Conservation (phyloP, 1,140 invertebrate species). For the Araneus ventricosus region DNA sequence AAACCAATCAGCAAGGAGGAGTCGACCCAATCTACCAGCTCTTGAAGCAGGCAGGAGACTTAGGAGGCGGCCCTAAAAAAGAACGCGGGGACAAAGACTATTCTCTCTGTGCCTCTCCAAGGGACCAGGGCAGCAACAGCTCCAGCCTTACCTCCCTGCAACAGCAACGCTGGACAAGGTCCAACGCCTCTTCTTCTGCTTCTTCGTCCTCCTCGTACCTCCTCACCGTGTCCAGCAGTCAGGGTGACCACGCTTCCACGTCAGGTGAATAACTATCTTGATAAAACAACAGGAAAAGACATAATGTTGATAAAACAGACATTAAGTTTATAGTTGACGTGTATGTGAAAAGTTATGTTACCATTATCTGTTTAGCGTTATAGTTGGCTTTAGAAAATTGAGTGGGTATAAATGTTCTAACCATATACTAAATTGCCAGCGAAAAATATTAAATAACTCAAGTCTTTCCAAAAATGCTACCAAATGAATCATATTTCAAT, state of each 20-base stretch:
- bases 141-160: conserved; percentile 75
- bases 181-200: conserved; percentile 76
- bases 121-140: conserved; percentile 47
- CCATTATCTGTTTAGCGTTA: not conserved
- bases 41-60: conserved; percentile 94
- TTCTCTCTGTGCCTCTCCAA: conserved; percentile 40
- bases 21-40: conserved; percentile 95
- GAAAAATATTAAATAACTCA: too few relatives aligned
- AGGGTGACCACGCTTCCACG: conserved; percentile 78
- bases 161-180: conserved; percentile 75
- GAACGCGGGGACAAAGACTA: conserved; percentile 65
- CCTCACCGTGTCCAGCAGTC: conserved; percentile 75
- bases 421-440: too few relatives aligned
- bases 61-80: conserved; percentile 80
- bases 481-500: too few relatives aligned
- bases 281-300: conserved; percentile 17
- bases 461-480: too few relatives aligned
- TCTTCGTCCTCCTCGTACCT: conserved; percentile 77
- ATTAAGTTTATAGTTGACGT: too few relatives aligned
- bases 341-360: not conserved
- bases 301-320: not conserved
- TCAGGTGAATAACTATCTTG: conserved; percentile 79
- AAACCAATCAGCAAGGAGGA: conserved; percentile 47
- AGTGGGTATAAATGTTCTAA: too few relatives aligned
- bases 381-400: too few relatives aligned